These are phyloP conservation scores for Opisthograptis luteolata DNA, from an alignment of 2,888 invertebrate genomes.

Conservation along the genomic window DNA sequence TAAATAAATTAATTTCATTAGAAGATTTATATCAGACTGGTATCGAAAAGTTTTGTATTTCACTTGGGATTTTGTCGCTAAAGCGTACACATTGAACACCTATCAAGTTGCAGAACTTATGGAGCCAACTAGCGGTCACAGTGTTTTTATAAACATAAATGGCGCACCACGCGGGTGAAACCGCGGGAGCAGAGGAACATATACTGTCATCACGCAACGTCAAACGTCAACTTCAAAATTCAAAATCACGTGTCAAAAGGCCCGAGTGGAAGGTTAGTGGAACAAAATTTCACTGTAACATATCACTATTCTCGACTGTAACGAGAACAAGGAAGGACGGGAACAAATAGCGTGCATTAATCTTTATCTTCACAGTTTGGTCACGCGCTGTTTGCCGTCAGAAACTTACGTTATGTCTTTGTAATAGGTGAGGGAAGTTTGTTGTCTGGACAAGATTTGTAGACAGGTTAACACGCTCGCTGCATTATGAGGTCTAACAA, in stretches of 20 bases:
- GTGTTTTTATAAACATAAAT: too few species aligned
- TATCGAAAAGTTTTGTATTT: too few species aligned
- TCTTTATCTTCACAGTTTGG: constrained; percentile 34
- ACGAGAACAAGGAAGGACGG: constrained; percentile 22
- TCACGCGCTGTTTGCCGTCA: constrained; percentile 33
- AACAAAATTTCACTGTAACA: constrained; percentile 22
- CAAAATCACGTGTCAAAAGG: not conserved
- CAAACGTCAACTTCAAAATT: not conserved
- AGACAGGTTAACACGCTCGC: too few species aligned
- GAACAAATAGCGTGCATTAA: constrained; percentile 33
- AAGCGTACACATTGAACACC: too few species aligned
- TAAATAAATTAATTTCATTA: too few species aligned
- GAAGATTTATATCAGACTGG: too few species aligned
- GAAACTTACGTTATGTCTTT: constrained; percentile 24
- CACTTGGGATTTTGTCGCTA: too few species aligned
- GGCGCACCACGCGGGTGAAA: too few species aligned
- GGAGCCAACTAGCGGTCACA: too few species aligned
- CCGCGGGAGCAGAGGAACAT: too few species aligned
- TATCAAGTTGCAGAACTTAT: too few species aligned
- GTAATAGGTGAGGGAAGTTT: constrained; percentile 8
- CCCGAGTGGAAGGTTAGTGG: not conserved
- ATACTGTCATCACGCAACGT: not conserved
- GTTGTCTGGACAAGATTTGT: constrained; percentile 1
- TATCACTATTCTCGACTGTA: constrained; percentile 27
- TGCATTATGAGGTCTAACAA: too few species aligned